Conservation (phyloP, 2,797 vertebrate genomes). For the Aeoliscus strigatus region DNA sequence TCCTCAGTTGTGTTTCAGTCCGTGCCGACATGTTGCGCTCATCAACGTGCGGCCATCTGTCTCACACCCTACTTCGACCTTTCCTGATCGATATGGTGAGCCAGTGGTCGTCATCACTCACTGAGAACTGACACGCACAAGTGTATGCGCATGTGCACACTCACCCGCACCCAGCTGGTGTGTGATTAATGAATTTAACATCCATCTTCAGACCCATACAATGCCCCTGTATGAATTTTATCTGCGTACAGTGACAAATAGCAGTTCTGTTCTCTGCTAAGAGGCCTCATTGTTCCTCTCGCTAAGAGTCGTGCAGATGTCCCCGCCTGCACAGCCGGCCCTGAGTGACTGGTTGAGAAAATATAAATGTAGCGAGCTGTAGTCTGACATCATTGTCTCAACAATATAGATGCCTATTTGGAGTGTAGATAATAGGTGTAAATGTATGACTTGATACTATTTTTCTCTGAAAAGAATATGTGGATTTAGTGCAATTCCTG, state of each 20-base stretch:
- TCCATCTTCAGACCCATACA: slow-evolving; percentile 68
- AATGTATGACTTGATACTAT: slow-evolving; percentile 64
- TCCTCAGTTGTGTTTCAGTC: slow-evolving; percentile 4
- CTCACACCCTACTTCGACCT: slow-evolving; percentile 32
- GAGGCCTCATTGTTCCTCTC: slow-evolving; percentile 72
- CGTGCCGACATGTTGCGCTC: slow-evolving; percentile 14
- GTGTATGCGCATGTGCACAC: slow-evolving; percentile 35
- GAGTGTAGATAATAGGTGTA: slow-evolving; percentile 57
- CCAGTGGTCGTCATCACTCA: slow-evolving; percentile 64
- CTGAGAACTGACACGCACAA: slow-evolving; percentile 50
- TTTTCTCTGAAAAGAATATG: slow-evolving; percentile 46
- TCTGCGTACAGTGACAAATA: slow-evolving; percentile 79
- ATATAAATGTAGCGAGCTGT: slow-evolving; percentile 65
- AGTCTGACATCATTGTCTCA: slow-evolving; percentile 68
- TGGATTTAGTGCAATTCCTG: slow-evolving; percentile 26
- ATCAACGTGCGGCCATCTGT: slow-evolving; percentile 42
- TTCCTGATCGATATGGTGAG: slow-evolving; percentile 63
- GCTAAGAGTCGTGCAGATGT: slow-evolving; percentile 66
- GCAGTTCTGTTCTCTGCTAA: slow-evolving; percentile 76
- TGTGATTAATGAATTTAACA: slow-evolving; percentile 70
- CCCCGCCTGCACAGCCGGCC: slow-evolving; percentile 57
- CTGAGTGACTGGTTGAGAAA: slow-evolving; percentile 60
- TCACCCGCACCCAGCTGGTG: slow-evolving; percentile 52
- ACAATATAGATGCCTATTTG: slow-evolving; percentile 61
- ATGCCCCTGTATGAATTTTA: slow-evolving; percentile 72